phyloP scores from a whole-genome alignment of 2,888 invertebrate genomes.

The Nesidiocoris tenuis region DNA sequence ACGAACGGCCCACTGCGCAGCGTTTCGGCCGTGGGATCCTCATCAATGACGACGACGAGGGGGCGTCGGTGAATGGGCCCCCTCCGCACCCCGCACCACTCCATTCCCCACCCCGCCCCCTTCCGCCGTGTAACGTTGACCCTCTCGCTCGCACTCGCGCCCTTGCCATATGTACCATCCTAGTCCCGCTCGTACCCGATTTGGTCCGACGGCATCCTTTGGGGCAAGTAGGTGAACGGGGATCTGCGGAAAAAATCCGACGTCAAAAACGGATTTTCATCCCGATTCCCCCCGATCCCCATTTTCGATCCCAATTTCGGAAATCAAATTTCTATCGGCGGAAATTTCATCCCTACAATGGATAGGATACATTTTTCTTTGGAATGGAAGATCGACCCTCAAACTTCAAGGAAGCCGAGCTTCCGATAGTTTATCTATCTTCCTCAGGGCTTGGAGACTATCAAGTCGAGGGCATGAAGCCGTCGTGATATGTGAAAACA shows the following conservation, averaged over 20 bases:
- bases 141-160: not conserved
- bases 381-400: no score
- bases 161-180: not conserved
- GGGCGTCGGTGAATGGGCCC: slow-evolving; percentile 1
- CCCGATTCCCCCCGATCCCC: slow-evolving; percentile 4
- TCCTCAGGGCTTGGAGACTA: no score
- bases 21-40: slow-evolving; percentile 25
- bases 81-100: not conserved
- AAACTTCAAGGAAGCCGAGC: no score
- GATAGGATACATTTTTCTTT: no score
- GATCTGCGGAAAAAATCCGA: not conserved
- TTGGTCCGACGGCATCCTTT: not conserved
- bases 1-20: slow-evolving; percentile 24
- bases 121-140: not conserved
- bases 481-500: no score
- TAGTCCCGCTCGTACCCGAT: not conserved
- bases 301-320: no score
- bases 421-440: no score
- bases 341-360: no score
- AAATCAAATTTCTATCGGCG: no score
- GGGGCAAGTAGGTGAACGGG: not conserved
- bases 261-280: not conserved
- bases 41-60: slow-evolving; percentile 13
- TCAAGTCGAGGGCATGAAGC: no score
- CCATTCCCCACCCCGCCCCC: not conserved